Percentiles rank a stretch among this genome's conserved stretches.
These are phyloP conservation scores for Drosophila nigromelanica DNA, from an alignment of 1,140 invertebrate genomes.

Conservation along the genomic window DNA sequence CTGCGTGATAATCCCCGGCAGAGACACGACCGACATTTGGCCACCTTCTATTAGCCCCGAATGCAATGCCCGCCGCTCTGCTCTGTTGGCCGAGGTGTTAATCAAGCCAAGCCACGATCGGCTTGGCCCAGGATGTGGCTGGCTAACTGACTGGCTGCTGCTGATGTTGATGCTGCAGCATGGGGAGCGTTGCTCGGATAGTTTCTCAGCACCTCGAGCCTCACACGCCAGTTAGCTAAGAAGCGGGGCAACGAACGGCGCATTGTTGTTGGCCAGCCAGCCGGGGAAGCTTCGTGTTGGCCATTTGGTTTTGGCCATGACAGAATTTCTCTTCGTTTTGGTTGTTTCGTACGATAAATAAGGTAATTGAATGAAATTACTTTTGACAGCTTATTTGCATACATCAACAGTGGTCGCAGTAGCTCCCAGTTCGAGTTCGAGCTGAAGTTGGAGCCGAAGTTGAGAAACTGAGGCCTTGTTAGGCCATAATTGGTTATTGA, in stretches of 20 bases:
- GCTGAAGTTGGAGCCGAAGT: conserved; percentile 14
- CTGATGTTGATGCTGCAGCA: neutral
- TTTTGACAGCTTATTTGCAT: conserved; percentile 83
- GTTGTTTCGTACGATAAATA: conserved; percentile 70
- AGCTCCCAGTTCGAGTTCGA: conserved; percentile 38
- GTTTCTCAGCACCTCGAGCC: conserved; percentile 27
- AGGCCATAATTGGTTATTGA: conserved; percentile 80
- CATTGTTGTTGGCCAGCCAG: conserved; percentile 32
- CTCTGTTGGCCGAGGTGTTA: conserved; percentile 12
- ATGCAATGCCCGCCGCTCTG: neutral
- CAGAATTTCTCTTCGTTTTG: conserved; percentile 51
- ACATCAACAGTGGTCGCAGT: conserved; percentile 69
- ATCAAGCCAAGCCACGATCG: conserved; percentile 31
- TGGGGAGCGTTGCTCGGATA: conserved; percentile 19
- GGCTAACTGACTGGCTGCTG: conserved; percentile 3
- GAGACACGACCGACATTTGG: conserved; percentile 75
- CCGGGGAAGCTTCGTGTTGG: conserved; percentile 10
- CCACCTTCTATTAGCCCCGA: conserved; percentile 62
- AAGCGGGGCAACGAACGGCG: conserved; percentile 43
- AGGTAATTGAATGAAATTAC: conserved; percentile 83
- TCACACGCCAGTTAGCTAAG: conserved; percentile 39
- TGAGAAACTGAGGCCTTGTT: conserved; percentile 63
- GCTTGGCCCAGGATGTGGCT: conserved; percentile 19
- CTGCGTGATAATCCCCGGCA: conserved; percentile 65
- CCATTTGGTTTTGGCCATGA: conserved; percentile 49